Base-by-base conservation (phyloP, 2,888 invertebrate genomes). In the Cordilura impudica region DNA sequence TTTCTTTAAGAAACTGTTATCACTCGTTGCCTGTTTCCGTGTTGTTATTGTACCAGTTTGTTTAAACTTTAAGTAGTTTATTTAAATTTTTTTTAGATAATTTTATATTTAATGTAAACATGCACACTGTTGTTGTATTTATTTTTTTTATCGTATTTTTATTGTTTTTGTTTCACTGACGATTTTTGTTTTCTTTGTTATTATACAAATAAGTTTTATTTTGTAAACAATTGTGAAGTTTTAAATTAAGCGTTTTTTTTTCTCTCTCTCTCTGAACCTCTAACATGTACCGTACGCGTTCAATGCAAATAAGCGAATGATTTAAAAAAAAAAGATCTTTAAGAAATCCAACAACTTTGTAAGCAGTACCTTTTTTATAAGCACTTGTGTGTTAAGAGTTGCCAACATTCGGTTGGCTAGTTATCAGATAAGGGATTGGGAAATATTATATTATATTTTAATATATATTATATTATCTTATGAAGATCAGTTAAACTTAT, bases 301-400 rank as follows among this genome's bases (percentile, higher is more conserved):
- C 85, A 84, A 83, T 84, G 85, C 84, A 84, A 85, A 83, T 80
- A 83, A 83, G 83, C 85, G 85, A 86, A 85, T 86, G 84, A 82
- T 58, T 79, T 79, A 35, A 60, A 65, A 71, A 75, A 56, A 81
- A 72, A 70, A 56, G 79, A 79, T 79, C 79, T 75, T 71, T 8
- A 63, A 72, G 63, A 66, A 53, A 74, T 60, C 77, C 80, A 66
- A 82, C 78, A 80, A 73, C 74, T 63, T 60, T 69, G 56, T 23
- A 58, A 71, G 63, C 31, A 65, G 18, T 69, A 47, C 66, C 60
- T 51, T 65, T 71, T n/a, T 35, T 29, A n/a, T 53, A 51, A 60
- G 39, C 66, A 66, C 51, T 72, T 65, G 72, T 63, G 45, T 23
- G 19, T n/a, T 10, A 18, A 66, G 72, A 18, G 72, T 73, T 73